These are phyloP conservation scores for Myotis daubentonii DNA, from an alignment of 2,797 vertebrate species.

Conservation along the genomic window DNA sequence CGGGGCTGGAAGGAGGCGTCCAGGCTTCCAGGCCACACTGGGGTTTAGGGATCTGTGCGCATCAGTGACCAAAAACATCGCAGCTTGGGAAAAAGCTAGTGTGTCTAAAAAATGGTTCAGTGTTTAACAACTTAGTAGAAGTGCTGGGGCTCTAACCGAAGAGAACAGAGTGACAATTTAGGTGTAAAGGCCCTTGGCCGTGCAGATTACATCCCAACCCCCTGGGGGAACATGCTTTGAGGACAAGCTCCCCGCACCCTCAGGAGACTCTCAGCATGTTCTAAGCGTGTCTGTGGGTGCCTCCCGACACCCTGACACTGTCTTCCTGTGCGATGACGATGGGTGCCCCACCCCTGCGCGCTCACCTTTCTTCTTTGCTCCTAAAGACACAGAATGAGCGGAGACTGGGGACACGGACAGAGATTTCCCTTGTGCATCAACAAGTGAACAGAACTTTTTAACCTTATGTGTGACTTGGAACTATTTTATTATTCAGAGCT, in stretches of 20 bases:
- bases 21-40: no score
- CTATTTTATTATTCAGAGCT: background rate
- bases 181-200: background rate
- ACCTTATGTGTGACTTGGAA: no score
- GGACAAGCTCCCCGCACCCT: background rate
- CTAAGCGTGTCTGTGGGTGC: background rate
- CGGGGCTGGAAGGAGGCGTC: background rate
- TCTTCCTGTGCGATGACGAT: background rate
- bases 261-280: background rate
- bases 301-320: no score
- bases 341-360: no score
- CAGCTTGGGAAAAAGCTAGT: background rate
- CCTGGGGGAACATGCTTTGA: fast-evolving
- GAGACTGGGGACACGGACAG: background rate
- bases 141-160: background rate
- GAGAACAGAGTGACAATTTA: background rate
- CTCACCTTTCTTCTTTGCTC: background rate
- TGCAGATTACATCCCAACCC: background rate
- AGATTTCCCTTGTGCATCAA: no score
- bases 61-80: background rate
- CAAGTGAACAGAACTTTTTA: background rate
- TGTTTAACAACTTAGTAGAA: background rate
- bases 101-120: background rate
- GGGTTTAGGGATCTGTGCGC: background rate
- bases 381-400: background rate